Conservation (phyloP, 2,888 invertebrate genomes). For the Gastracanthus pulcherrimus region DNA sequence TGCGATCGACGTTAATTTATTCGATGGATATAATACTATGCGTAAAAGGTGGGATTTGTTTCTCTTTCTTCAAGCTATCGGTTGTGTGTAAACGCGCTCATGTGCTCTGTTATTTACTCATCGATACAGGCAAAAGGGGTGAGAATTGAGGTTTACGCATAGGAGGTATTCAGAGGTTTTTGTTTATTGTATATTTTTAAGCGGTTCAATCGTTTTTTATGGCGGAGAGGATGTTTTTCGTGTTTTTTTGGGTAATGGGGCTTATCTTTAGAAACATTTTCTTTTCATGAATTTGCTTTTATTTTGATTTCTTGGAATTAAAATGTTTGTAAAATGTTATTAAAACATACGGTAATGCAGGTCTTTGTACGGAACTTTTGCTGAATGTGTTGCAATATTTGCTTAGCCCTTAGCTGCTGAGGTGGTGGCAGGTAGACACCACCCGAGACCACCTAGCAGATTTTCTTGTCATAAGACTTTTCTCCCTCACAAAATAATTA, state of each 20-base stretch:
- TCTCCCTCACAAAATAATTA: too few relatives aligned
- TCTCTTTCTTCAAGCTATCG: not conserved
- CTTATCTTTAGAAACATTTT: not conserved
- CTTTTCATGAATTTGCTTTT: not conserved
- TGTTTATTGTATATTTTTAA: not conserved
- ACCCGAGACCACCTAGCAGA: too few relatives aligned
- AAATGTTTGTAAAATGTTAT: not conserved
- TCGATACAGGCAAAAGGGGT: not conserved
- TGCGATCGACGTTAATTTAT: conserved; percentile 23
- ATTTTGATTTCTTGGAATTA: not conserved
- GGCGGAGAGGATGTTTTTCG: not conserved
- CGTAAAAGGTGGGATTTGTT: conserved; percentile 3
- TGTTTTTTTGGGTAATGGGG: not conserved
- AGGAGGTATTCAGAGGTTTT: not conserved
- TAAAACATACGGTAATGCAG: not conserved
- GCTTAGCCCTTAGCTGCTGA: not conserved
- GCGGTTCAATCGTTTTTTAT: too few relatives aligned
- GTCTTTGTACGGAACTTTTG: not conserved
- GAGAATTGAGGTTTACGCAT: not conserved
- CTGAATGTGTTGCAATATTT: not conserved
- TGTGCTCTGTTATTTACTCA: not conserved
- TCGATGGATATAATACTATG: conserved; percentile 30
- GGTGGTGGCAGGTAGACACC: too few relatives aligned
- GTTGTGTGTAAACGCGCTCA: not conserved
- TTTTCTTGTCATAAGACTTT: too few relatives aligned